Evolutionary conservation across 2,888 invertebrate species (phyloP).

Genomic region (Temnothorax unifasciatus): DNA sequence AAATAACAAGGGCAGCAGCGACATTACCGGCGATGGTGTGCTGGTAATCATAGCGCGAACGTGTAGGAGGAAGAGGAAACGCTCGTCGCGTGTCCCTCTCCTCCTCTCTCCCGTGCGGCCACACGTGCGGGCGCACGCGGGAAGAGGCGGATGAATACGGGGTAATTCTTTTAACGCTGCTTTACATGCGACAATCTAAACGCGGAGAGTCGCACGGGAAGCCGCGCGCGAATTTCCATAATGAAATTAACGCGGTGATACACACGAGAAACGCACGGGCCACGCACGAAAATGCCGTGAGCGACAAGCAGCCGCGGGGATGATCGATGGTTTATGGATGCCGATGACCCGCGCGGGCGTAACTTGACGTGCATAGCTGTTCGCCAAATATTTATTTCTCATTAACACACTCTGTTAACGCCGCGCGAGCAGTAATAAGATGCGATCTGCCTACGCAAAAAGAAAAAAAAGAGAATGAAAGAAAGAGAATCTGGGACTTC

Average conservation of each 20-base stretch:
- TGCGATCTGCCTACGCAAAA: neutral
- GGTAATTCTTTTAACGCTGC: constrained; percentile 45
- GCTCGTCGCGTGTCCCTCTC: constrained; percentile 27
- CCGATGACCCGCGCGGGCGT: constrained; percentile 21
- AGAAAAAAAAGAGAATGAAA: neutral
- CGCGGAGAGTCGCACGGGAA: constrained; percentile 9
- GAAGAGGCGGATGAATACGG: constrained; percentile 40
- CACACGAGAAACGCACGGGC: constrained; percentile 24
- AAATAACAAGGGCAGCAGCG: constrained; percentile 48
- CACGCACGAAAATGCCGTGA: constrained; percentile 2
- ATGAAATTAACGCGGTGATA: constrained; percentile 51
- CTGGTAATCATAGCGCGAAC: constrained; percentile 29
- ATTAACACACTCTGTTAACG: constrained; percentile 41
- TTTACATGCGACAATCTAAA: constrained; percentile 47
- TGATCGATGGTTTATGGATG: constrained; percentile 40
- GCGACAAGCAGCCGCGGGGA: constrained; percentile 14
- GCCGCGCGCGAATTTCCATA: constrained; percentile 50
- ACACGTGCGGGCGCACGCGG: constrained; percentile 1
- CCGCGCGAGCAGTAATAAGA: neutral
- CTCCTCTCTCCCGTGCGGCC: too few species aligned
- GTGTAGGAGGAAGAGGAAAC: constrained; percentile 1
- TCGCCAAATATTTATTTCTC: constrained; percentile 15
- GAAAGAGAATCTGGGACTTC: neutral
- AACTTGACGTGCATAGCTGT: constrained; percentile 13
- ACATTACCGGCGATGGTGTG: constrained; percentile 36